phyloP scores from a whole-genome alignment of 2,113 vertebrate species.

The Corapipo altera region DNA sequence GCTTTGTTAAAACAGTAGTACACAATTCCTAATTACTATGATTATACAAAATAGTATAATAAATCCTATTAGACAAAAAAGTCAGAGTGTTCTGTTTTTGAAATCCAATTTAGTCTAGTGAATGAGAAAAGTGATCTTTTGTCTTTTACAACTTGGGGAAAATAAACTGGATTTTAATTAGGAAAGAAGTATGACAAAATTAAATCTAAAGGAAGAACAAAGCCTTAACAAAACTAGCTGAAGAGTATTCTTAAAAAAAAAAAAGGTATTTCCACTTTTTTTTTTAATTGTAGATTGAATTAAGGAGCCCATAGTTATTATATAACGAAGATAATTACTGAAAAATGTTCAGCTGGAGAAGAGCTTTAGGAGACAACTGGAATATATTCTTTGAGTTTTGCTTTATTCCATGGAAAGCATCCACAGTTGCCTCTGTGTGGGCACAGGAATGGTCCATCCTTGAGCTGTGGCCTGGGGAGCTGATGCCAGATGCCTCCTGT shows the following conservation, averaged over 20 bases:
- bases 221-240: not conserved
- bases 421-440: not conserved
- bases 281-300: slow-evolving; percentile 1
- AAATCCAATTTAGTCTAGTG: slow-evolving; percentile 32
- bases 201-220: slow-evolving; percentile 14
- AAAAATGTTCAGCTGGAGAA: not conserved
- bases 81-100: not conserved
- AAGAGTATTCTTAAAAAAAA: not conserved
- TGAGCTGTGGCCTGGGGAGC: not conserved
- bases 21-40: not conserved
- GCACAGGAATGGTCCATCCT: not conserved
- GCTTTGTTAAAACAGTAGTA: not conserved
- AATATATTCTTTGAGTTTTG: not conserved
- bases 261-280: not conserved
- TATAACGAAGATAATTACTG: not conserved
- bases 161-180: slow-evolving; percentile 64
- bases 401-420: not conserved
- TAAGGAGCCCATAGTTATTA: not conserved
- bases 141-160: slow-evolving; percentile 31
- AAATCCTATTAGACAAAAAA: slow-evolving; percentile 31
- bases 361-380: not conserved
- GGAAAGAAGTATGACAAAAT: slow-evolving; percentile 34
- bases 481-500: not conserved
- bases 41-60: slow-evolving; percentile 9
- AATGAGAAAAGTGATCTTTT: slow-evolving; percentile 14